Evolutionary conservation across 2,797 vertebrate genomes (phyloP).

Genomic region (Coregonus suidteri): DNA sequence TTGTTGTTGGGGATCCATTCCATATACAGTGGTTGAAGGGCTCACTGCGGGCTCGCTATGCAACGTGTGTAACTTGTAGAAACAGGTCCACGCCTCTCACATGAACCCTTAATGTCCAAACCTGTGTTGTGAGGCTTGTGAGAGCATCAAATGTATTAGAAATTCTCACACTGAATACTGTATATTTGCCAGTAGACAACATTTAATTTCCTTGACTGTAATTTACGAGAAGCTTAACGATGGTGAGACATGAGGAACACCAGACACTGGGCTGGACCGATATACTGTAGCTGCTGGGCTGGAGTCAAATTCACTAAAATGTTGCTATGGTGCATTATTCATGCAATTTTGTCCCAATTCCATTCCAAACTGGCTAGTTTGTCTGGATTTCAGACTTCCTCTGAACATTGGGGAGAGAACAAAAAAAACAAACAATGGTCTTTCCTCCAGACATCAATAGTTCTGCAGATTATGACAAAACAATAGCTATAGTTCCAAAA

Average conservation of each 20-base stretch:
- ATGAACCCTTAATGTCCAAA: too few species aligned
- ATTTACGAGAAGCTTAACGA: neutral
- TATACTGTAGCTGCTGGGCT: conserved; percentile 35
- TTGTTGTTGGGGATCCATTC: conserved; percentile 40
- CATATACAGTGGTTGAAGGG: neutral
- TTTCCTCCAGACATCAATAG: too few species aligned
- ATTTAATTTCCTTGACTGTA: too few species aligned
- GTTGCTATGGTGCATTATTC: conserved; percentile 34
- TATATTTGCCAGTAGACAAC: too few species aligned
- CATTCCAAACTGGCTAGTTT: neutral
- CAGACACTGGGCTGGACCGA: neutral
- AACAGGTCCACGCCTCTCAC: too few species aligned
- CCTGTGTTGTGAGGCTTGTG: neutral
- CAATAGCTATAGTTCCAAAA: too few species aligned
- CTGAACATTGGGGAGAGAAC: neutral
- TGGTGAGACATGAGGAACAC: conserved; percentile 7
- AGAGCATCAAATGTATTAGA: too few species aligned
- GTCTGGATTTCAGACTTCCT: neutral
- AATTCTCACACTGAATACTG: too few species aligned
- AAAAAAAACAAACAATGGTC: neutral
- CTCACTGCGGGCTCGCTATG: neutral
- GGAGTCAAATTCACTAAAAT: conserved; percentile 38
- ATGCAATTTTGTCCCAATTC: neutral
- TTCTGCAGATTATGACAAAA: too few species aligned
- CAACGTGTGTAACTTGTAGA: too few species aligned